Evolutionary conservation across 2,113 vertebrate species (phyloP), one percentile per base, ranked within the genome.

Genomic region (Piliocolobus tephrosceles): DNA sequence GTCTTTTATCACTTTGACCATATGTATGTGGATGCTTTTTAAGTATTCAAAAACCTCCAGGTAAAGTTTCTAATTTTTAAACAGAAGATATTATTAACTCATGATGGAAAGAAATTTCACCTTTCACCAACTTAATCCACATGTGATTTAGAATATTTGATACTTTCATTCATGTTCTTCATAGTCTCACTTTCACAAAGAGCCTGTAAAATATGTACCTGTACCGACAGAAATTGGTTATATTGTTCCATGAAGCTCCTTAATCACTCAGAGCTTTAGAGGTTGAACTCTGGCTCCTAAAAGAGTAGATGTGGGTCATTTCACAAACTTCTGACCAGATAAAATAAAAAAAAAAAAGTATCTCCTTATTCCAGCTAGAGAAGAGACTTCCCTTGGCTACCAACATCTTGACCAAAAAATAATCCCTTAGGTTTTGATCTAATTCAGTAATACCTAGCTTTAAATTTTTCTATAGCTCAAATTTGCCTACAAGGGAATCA

Each of bases 81-180:
- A 97, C 98, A 98, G 98, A 98, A 98, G 95, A 98, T 80, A 97
- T 98, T 97, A 98, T 99, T 98, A 98, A 98, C 95, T 98, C 97
- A 96, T 6, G 1, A 98, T 97, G 97, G 97, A 98, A 82, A 99
- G 97, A 99, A 98, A 98, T 97, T 98, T 98, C 98, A 98, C 98
- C 98, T 98, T 99, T 99, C 98, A 98, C 97, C 98, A 98, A 92
- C 97, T 98, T 99, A 98, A 99, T 99, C 98, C 98, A 97, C 96
- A 98, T 90, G 95, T 97, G 95, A 97, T 98, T 98, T 98, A 98
- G n/a, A 97, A 98, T 95, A 98, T 98, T 92, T 93, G 97, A 98
- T 98, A 98, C 98, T 98, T 98, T 98, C 98, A 98, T 98, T 98
- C 98, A 98, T 89, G 98, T 98, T 98, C 98, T 98, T 98, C 97